Percentiles rank a stretch among this genome's conserved stretches.
These are phyloP conservation scores for Apus apus DNA, from an alignment of 2,113 vertebrate species.

Conservation along the genomic window DNA sequence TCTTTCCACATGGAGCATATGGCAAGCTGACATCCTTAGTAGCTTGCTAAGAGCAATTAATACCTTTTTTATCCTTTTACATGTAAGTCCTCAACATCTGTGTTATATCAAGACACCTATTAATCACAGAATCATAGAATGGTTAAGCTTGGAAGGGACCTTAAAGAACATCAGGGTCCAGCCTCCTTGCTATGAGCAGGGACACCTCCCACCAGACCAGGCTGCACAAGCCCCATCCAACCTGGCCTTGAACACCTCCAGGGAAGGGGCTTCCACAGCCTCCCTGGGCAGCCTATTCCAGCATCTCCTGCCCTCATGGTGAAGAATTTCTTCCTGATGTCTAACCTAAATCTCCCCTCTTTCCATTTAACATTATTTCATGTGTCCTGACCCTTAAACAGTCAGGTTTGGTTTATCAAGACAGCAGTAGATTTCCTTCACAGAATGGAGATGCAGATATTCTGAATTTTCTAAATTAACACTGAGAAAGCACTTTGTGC, in stretches of 20 bases:
- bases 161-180: no score
- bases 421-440: background rate
- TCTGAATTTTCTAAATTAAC: background rate
- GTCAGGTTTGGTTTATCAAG: background rate
- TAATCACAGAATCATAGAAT: no score
- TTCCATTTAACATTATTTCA: background rate
- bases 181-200: no score
- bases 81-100: background rate
- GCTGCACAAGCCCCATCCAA: no score
- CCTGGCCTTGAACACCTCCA: no score
- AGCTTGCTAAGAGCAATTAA: background rate
- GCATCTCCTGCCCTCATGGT: no score
- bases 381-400: background rate
- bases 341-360: no score
- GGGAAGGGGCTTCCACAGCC: no score
- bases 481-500: fast-evolving
- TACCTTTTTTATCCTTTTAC: background rate
- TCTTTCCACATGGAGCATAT: background rate
- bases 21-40: background rate
- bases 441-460: fast-evolving
- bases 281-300: no score
- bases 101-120: background rate
- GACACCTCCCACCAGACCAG: no score
- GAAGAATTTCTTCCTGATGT: no score
- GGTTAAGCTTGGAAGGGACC: no score